A percentile compares a stretch with the other conserved stretches of the same genome.
phyloP scores from a whole-genome alignment of 2,113 vertebrate species.

The Cyanistes caeruleus region DNA sequence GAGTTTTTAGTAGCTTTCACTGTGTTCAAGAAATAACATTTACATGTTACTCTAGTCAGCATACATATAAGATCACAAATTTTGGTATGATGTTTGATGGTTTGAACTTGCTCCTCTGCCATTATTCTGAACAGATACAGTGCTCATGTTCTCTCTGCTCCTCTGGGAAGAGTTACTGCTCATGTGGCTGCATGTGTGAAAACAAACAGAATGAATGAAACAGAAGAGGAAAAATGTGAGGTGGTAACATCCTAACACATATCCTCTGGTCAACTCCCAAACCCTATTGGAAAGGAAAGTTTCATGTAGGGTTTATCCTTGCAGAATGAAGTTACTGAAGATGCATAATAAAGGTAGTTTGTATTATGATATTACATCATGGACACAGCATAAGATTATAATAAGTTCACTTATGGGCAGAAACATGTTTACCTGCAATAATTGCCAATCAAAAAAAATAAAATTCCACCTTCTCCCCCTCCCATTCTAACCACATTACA shows the following conservation, averaged over 20 bases:
- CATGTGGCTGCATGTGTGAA: fast-evolving
- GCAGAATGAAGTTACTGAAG: not conserved
- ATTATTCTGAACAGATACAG: not conserved
- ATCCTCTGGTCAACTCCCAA: not conserved
- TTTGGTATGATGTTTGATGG: not conserved
- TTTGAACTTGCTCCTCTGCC: not conserved
- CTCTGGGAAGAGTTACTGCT: not conserved
- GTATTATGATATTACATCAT: not conserved
- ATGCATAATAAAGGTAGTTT: not conserved
- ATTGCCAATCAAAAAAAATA: not conserved
- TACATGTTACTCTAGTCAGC: not conserved
- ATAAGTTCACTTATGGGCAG: not conserved
- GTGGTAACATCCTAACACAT: not conserved
- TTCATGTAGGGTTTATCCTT: not conserved
- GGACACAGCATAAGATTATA: not conserved
- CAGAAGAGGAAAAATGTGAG: not conserved
- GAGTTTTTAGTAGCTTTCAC: not conserved
- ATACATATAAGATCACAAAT: not conserved
- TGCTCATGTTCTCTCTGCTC: not conserved
- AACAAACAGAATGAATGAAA: too few relatives aligned
- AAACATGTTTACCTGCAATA: not conserved
- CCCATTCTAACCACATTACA: not conserved
- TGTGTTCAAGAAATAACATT: not conserved
- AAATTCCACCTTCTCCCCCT: not conserved
- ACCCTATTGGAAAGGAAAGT: not conserved